Percentiles rank a stretch among this genome's conserved stretches.
phyloP scores from a whole-genome alignment of 1,140 invertebrate genomes.

The Muscidifurax raptorellus region DNA sequence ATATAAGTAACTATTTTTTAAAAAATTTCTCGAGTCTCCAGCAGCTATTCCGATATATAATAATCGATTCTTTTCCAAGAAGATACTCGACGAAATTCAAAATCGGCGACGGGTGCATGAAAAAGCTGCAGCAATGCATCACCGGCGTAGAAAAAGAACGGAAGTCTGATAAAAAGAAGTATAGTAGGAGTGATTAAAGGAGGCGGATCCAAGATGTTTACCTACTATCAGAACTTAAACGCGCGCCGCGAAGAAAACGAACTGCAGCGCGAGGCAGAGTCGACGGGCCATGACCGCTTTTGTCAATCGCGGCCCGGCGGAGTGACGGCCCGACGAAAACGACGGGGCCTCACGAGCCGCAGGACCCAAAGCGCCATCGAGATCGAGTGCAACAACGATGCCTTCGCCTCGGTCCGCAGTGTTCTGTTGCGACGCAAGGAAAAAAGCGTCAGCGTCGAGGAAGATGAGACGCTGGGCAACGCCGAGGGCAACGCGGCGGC shows the following conservation, averaged over 20 bases:
- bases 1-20: no score
- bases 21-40: no score
- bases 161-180: no score
- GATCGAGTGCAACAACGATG: slow-evolving; percentile 82
- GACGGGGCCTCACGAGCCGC: slow-evolving; percentile 75
- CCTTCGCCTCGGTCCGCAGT: slow-evolving; percentile 78
- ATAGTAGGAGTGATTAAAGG: no score
- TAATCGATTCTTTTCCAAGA: no score
- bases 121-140: no score
- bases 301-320: slow-evolving; percentile 81
- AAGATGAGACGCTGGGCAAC: slow-evolving; percentile 44
- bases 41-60: no score
- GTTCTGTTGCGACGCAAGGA: slow-evolving; percentile 66
- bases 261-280: slow-evolving; percentile 77
- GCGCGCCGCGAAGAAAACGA: slow-evolving; percentile 79
- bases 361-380: slow-evolving; percentile 81
- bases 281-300: slow-evolving; percentile 85
- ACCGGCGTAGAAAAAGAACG: no score
- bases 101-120: no score
- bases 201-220: slow-evolving; percentile 80
- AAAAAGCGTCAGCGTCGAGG: slow-evolving; percentile 71
- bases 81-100: no score
- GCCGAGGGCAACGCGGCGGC: background rate
- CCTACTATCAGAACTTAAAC: slow-evolving; percentile 84
- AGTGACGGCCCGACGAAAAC: slow-evolving; percentile 76